phyloP scores from a whole-genome alignment of 2,113 vertebrate species.

The Silurus asotus region DNA sequence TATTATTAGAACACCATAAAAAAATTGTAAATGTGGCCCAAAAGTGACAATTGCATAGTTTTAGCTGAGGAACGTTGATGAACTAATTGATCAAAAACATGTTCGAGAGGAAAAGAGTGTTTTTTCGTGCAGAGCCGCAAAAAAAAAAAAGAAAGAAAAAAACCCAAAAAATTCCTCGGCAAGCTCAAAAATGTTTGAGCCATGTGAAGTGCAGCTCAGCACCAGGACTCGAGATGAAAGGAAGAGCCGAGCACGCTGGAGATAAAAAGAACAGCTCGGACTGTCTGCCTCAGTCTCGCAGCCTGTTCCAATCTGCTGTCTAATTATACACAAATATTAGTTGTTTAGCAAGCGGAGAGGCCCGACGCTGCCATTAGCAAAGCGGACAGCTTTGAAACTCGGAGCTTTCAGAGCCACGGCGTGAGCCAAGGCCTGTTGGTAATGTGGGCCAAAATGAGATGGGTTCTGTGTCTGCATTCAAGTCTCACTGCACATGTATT shows the following conservation, averaged over 20 bases:
- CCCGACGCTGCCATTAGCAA: constrained; percentile 46
- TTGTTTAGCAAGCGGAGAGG: constrained; percentile 49
- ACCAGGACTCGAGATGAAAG: constrained; percentile 46
- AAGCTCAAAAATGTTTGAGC: constrained; percentile 40
- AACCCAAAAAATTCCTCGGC: constrained; percentile 43
- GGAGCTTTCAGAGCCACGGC: constrained; percentile 29
- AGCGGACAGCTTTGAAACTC: constrained; percentile 30
- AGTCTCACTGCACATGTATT: too few relatives aligned
- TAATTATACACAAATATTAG: constrained; percentile 60
- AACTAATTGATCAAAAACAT: neutral
- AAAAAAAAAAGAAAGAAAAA: neutral
- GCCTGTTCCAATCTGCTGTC: constrained; percentile 47
- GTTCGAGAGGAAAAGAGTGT: neutral
- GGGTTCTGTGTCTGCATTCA: neutral
- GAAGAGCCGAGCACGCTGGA: constrained; percentile 23
- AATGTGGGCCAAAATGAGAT: constrained; percentile 34
- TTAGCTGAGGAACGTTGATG: neutral
- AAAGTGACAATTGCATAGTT: neutral
- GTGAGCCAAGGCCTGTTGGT: constrained; percentile 49
- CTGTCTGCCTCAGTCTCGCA: constrained; percentile 28
- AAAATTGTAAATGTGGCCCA: too few relatives aligned
- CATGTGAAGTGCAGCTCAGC: constrained; percentile 37
- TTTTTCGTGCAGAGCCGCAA: neutral
- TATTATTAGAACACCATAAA: too few relatives aligned
- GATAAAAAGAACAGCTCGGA: constrained; percentile 50